A percentile compares a stretch with the other conserved stretches of the same genome.
phyloP scores from a whole-genome alignment of 1,140 invertebrate genomes.

The Neodiprion fabricii region DNA sequence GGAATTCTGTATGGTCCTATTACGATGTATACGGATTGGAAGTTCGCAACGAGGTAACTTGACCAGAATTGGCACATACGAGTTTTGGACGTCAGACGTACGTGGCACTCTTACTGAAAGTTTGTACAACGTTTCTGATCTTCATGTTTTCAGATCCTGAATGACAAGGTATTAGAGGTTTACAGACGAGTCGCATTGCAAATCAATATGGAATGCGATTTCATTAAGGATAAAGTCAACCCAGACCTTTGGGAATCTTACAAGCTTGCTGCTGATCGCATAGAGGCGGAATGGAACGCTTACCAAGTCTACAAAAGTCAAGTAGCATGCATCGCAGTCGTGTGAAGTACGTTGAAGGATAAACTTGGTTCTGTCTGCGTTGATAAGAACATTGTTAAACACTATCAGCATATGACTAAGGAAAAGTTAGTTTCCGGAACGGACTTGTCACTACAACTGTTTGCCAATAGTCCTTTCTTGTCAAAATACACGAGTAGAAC shows the following conservation, averaged over 20 bases:
- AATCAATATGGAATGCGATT: background rate
- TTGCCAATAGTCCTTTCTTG: too few relatives aligned
- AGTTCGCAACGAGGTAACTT: background rate
- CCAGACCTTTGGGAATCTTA: background rate
- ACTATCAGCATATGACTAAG: background rate
- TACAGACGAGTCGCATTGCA: background rate
- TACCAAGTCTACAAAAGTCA: background rate
- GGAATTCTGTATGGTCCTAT: background rate
- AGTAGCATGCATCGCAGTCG: background rate
- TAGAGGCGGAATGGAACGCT: background rate
- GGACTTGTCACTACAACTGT: too few relatives aligned
- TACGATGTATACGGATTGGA: background rate
- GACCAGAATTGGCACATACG: background rate
- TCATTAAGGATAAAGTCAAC: background rate
- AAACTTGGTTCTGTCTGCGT: background rate
- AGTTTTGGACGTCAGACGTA: background rate
- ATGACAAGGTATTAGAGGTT: background rate
- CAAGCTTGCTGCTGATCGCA: background rate
- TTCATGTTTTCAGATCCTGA: background rate
- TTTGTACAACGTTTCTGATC: background rate
- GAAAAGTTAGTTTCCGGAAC: background rate
- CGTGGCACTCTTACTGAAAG: background rate
- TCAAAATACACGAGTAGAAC: too few relatives aligned
- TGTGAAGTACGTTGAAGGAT: background rate
- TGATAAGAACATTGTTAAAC: background rate